A percentile compares a stretch with the other conserved stretches of the same genome.
These are phyloP conservation scores for Tenthredo livida DNA, from an alignment of 2,888 invertebrate species.

Conservation along the genomic window DNA sequence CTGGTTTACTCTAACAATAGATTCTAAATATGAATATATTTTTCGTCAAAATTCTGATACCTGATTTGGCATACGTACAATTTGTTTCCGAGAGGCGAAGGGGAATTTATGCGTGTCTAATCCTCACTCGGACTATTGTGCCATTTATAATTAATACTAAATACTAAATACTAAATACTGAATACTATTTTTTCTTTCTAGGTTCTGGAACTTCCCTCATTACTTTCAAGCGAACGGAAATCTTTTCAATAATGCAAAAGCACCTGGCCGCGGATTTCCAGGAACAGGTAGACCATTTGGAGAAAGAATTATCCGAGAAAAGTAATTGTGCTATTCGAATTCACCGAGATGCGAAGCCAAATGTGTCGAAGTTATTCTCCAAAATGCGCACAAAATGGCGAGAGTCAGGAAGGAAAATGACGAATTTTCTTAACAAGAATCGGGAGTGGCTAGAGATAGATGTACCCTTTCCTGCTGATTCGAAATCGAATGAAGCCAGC, in stretches of 20 bases:
- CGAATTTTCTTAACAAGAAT: slow-evolving; percentile 48
- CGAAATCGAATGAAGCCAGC: slow-evolving; percentile 17
- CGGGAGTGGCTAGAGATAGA: slow-evolving; percentile 37
- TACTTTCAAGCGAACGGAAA: slow-evolving; percentile 30
- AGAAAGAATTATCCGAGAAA: slow-evolving; percentile 47
- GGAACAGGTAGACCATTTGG: slow-evolving; percentile 45
- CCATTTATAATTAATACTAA: neutral
- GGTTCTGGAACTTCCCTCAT: neutral
- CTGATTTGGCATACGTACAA: neutral
- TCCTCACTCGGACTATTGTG: neutral
- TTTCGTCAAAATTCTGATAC: too few species aligned
- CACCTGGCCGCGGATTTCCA: slow-evolving; percentile 34
- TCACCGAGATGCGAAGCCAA: slow-evolving; percentile 36
- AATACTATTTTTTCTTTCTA: neutral
- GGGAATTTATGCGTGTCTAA: neutral
- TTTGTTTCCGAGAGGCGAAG: neutral
- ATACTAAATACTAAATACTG: neutral
- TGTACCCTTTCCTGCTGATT: slow-evolving; percentile 7
- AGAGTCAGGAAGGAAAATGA: slow-evolving; percentile 53
- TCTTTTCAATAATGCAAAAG: slow-evolving; percentile 43
- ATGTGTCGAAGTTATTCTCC: neutral
- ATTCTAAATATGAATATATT: too few species aligned
- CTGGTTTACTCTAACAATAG: too few species aligned
- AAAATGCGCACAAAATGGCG: slow-evolving; percentile 30
- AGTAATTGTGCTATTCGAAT: slow-evolving; percentile 50